Evolutionary conservation across 35 echinoderm and acorn worm genomes (phyloP).

Genomic region (Amphiura filiformis): DNA sequence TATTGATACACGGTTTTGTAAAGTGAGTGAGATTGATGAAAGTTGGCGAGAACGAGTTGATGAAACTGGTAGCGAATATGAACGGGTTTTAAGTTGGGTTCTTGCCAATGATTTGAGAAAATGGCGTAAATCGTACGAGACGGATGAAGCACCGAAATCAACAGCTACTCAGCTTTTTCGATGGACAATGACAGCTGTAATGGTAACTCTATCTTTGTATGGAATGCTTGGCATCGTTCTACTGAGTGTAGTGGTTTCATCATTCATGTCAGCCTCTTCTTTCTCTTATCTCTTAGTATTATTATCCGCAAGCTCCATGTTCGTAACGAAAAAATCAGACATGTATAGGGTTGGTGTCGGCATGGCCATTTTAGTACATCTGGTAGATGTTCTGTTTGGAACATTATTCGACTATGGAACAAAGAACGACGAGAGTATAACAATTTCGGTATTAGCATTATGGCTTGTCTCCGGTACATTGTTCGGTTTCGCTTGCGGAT

Average conservation of each 20-base stretch:
- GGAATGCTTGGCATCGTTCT: background rate
- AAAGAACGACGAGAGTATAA: background rate
- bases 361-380: background rate
- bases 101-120: background rate
- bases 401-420: background rate
- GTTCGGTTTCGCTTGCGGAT: background rate
- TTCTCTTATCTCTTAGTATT: background rate
- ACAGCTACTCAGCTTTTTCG: background rate
- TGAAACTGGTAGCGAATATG: background rate
- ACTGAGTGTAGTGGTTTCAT: background rate
- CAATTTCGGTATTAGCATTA: background rate
- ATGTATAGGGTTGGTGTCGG: background rate
- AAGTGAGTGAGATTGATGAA: background rate
- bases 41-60: background rate
- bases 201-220: background rate
- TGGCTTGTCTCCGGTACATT: background rate
- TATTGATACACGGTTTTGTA: background rate
- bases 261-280: background rate
- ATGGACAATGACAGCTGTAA: background rate
- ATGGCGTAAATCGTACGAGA: too few species aligned
- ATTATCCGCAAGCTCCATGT: background rate
- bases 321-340: background rate
- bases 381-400: background rate
- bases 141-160: background rate
- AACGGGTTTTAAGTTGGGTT: conserved; percentile 2